Evolutionary conservation across 2,113 vertebrate species (phyloP), one percentile per base, ranked within the genome.

Genomic region (Hippolais icterina): DNA sequence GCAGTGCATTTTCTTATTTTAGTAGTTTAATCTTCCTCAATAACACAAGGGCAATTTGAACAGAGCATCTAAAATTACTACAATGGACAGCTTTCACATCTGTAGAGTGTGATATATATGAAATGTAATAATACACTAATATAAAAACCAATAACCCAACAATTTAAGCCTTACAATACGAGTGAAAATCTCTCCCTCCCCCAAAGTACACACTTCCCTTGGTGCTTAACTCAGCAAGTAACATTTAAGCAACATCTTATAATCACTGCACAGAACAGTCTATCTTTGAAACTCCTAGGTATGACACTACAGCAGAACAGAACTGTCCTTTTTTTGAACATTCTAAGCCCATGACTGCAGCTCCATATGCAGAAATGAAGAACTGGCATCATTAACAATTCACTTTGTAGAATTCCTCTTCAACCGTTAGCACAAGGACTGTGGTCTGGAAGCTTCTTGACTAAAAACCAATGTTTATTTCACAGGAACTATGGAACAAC

Each of bases 151-250:
- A 44, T 2, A 24, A 72, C 16, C 5, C 42, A 70, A 21, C 9
- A 50, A 66, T 12, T 69, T 42, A 25, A n/a, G 25, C 29, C 29
- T 74, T 33, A 25, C 5, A 81, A 20, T 0, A 31, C 0, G 0
- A 87, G 25, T n/a, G 39, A 63, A 77, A 77, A 79, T 33, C 15
- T 74, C 49, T 46, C 13, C 10, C 13, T 78, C 14, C n/a, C 29
- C 5, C 22, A 46, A 63, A 65, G 59, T 15, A 72, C 16, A 61
- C 7, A 35, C 5, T 70, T 79, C 1, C 4, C 25, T 71, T 63
- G 18, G 28, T n/a, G 42, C 39, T 70, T 76, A 54, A 49, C 9
- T 31, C 4, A 9, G 23, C 37, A 47, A 18, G 17, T 27, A 47
- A 41, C 27, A 41, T 23, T 71, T n/a, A 56, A 52, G 8, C 39